These are phyloP conservation scores for Syngnathoides biaculeatus DNA, from an alignment of 2,113 vertebrate species.

Conservation along the genomic window DNA sequence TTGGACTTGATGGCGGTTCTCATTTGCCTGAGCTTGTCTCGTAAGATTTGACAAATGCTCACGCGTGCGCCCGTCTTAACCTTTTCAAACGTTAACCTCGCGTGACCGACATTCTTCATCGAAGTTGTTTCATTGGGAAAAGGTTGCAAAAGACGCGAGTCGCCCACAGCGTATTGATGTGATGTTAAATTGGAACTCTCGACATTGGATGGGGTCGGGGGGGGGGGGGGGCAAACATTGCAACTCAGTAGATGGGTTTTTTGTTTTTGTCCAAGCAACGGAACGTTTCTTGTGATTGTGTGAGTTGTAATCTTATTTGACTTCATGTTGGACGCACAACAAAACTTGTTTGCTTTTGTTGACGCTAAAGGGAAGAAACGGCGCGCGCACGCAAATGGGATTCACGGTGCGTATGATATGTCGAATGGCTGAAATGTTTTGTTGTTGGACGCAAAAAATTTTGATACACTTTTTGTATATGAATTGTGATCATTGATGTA, in stretches of 20 bases:
- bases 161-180: not conserved
- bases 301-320: not conserved
- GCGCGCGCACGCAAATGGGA: not conserved
- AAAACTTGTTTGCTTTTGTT: constrained; percentile 1
- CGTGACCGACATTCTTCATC: too few species aligned
- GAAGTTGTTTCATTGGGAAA: too few species aligned
- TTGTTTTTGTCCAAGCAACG: not conserved
- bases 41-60: too few species aligned
- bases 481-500: not conserved
- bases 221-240: too few species aligned
- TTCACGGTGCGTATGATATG: not conserved
- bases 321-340: not conserved
- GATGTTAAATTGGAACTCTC: not conserved
- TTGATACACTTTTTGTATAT: constrained; percentile 12
- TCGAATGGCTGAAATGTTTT: not conserved
- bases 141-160: not conserved
- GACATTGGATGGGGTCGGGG: not conserved
- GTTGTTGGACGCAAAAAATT: constrained; percentile 7
- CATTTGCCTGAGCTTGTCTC: too few species aligned
- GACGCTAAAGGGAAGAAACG: not conserved
- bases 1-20: too few species aligned
- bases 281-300: too few species aligned
- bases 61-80: not conserved
- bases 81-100: not conserved
- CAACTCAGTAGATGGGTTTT: too few species aligned